phyloP scores from a whole-genome alignment of 2,797 vertebrate species.

The Sebastes baramenuke region DNA sequence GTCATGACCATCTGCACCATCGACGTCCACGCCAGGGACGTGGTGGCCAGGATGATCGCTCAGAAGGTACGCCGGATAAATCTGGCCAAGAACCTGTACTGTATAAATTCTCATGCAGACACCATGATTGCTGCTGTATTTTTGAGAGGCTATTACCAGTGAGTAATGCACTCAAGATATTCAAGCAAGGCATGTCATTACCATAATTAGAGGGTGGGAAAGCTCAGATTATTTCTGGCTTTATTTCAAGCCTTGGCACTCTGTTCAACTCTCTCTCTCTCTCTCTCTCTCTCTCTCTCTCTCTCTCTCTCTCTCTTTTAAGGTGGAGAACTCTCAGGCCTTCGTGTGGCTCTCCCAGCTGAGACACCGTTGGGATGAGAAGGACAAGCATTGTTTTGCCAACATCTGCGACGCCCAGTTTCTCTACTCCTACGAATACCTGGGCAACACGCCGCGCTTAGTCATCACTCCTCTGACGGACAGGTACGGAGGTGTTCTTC shows the following conservation, averaged over 20 bases:
- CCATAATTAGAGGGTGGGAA: slow-evolving; percentile 52
- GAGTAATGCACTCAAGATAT: slow-evolving; percentile 44
- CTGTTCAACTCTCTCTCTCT: neutral
- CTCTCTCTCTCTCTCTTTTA: neutral
- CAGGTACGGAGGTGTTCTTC: slow-evolving; percentile 78
- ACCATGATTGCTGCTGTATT: slow-evolving; percentile 4
- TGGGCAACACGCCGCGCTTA: slow-evolving; percentile 94
- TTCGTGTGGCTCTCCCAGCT: slow-evolving; percentile 97
- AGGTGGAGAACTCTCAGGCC: slow-evolving; percentile 93
- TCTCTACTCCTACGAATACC: slow-evolving; percentile 94
- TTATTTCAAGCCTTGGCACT: neutral
- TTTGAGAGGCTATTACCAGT: slow-evolving; percentile 35
- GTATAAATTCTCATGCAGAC: slow-evolving; percentile 1
- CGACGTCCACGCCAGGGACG: slow-evolving; percentile 94
- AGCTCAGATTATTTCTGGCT: slow-evolving; percentile 25
- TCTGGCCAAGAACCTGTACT: neutral
- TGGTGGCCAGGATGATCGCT: slow-evolving; percentile 92
- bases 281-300: too few relatives aligned
- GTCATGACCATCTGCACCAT: slow-evolving; percentile 98
- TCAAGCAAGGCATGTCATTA: slow-evolving; percentile 37
- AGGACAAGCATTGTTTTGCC: slow-evolving; percentile 89
- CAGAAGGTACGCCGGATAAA: slow-evolving; percentile 86
- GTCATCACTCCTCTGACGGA: slow-evolving; percentile 98
- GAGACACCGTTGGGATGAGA: slow-evolving; percentile 92
- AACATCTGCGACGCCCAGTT: slow-evolving; percentile 98